Conservation (phyloP, 1,140 invertebrate species). For the Drosophila sp. region DNA sequence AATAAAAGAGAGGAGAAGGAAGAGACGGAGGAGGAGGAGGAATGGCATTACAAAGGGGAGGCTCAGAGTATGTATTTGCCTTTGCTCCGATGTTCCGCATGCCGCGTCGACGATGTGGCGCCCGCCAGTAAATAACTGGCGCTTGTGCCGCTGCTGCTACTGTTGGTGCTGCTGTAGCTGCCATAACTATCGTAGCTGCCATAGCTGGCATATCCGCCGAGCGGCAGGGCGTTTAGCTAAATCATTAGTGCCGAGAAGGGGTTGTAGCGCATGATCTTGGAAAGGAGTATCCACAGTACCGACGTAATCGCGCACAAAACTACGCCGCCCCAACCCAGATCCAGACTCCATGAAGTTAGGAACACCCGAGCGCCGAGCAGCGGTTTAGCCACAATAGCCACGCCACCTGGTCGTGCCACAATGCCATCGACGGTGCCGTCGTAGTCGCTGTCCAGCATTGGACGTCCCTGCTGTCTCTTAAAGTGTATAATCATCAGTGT, state of each 20-base stretch:
- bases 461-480: slow-evolving; percentile 90
- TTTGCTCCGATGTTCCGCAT: slow-evolving; percentile 67
- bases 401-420: slow-evolving; percentile 86
- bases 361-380: slow-evolving; percentile 89
- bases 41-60: neutral
- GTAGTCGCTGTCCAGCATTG: slow-evolving; percentile 85
- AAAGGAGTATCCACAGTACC: slow-evolving; percentile 93
- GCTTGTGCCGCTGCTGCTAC: slow-evolving; percentile 63
- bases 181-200: slow-evolving; percentile 59
- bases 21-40: no score
- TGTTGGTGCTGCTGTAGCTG: slow-evolving; percentile 59
- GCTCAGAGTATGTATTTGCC: slow-evolving; percentile 69
- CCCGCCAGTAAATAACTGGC: slow-evolving; percentile 65
- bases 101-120: slow-evolving; percentile 70
- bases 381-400: slow-evolving; percentile 75
- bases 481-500: slow-evolving; percentile 95
- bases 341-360: slow-evolving; percentile 92
- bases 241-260: slow-evolving; percentile 90
- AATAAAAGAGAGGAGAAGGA: neutral
- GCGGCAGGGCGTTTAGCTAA: slow-evolving; percentile 85
- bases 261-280: slow-evolving; percentile 95
- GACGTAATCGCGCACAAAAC: slow-evolving; percentile 91
- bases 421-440: slow-evolving; percentile 90
- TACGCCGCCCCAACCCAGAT: slow-evolving; percentile 93
- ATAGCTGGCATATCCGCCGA: slow-evolving; percentile 72